A percentile compares a stretch with the other conserved stretches of the same genome.
phyloP scores from a whole-genome alignment of 2,113 vertebrate species.

The Neodon shergylaensis region DNA sequence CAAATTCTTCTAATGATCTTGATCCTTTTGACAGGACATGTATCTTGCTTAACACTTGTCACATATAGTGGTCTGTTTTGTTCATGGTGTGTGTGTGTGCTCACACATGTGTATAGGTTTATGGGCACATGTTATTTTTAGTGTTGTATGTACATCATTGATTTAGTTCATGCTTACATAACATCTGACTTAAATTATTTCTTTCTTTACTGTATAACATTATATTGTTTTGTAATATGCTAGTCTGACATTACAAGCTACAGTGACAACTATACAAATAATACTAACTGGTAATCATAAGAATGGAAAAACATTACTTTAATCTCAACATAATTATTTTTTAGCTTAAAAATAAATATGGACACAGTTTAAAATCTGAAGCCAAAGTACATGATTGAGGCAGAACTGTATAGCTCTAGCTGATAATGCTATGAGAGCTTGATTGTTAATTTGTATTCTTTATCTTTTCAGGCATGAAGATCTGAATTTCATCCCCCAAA shows the following conservation, averaged over 20 bases:
- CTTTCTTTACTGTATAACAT: not conserved
- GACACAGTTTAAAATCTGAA: not conserved
- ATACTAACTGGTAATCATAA: not conserved
- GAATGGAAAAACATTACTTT: not conserved
- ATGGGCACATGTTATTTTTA: accelerated
- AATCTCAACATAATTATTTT: not conserved
- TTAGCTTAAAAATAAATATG: not conserved
- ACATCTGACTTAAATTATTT: not conserved
- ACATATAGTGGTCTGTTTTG: not conserved
- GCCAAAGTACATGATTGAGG: not conserved
- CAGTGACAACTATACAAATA: not conserved
- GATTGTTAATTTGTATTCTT: not conserved
- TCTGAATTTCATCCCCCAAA: not conserved
- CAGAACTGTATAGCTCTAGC: not conserved
- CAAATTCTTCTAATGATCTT: not conserved
- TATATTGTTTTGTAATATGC: not conserved
- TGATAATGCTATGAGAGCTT: not conserved
- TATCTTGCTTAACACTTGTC: not conserved
- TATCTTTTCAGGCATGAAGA: not conserved
- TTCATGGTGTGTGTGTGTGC: not conserved
- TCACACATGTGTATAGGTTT: not conserved
- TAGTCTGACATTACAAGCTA: not conserved
- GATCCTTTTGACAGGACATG: not conserved
- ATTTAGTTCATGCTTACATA: not conserved
- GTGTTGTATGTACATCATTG: not conserved